Evolutionary conservation across 2,797 vertebrate genomes (phyloP).

Genomic region (Calcarius lapponicus): DNA sequence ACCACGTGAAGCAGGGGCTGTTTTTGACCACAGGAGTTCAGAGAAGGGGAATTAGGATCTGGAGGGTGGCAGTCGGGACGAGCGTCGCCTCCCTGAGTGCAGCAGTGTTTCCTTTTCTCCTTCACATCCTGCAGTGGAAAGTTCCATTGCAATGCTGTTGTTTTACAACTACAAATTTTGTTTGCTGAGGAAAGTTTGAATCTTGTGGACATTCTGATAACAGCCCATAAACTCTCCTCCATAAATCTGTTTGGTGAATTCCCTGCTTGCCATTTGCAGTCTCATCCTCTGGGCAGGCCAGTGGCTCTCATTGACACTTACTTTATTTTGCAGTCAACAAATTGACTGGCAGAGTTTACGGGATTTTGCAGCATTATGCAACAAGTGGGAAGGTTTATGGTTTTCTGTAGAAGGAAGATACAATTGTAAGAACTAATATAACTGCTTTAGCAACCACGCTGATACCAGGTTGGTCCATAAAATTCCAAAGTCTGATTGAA

Average conservation of each 20-base stretch:
- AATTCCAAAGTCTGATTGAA: neutral
- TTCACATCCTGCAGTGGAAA: conserved; percentile 2
- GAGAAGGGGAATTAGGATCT: neutral
- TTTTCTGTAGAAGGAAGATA: neutral
- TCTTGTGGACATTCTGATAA: conserved; percentile 26
- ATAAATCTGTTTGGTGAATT: conserved; percentile 37
- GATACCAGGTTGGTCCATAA: neutral
- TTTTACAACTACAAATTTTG: conserved; percentile 6
- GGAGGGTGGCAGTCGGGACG: rapidly evolving
- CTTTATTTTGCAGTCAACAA: neutral
- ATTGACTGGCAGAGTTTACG: conserved; percentile 20
- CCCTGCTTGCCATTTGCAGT: conserved; percentile 1
- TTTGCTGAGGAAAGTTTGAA: conserved; percentile 40
- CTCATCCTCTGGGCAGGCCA: neutral
- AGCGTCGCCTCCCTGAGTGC: neutral
- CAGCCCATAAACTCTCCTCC: neutral
- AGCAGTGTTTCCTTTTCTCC: neutral
- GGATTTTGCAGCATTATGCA: conserved; percentile 38
- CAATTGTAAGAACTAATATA: conserved; percentile 12
- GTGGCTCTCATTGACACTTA: neutral
- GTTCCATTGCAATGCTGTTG: conserved; percentile 21
- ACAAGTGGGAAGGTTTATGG: conserved; percentile 34
- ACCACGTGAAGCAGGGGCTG: neutral
- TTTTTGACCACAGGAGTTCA: neutral
- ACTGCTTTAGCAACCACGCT: conserved; percentile 11